phyloP scores from a whole-genome alignment of 2,113 vertebrate genomes.

The Sitta europaea region DNA sequence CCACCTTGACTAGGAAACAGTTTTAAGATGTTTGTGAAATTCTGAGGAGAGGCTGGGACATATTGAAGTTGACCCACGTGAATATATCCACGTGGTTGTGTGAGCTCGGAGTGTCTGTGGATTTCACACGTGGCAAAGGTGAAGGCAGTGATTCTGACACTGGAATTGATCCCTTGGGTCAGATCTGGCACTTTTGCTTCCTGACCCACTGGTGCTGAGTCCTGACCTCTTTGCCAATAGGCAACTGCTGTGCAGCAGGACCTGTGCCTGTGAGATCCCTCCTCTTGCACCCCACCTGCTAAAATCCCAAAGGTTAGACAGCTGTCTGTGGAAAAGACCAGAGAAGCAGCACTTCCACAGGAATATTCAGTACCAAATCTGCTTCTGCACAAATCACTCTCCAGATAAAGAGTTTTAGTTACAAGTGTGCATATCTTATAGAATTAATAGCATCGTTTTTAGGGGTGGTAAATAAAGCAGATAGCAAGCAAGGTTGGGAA shows the following conservation, averaged over 20 bases:
- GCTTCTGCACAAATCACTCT: background rate
- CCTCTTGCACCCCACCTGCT: no score
- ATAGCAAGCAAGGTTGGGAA: background rate
- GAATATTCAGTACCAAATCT: background rate
- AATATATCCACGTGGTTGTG: background rate
- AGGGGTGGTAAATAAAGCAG: background rate
- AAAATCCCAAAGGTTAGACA: background rate
- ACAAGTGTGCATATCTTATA: background rate
- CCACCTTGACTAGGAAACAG: background rate
- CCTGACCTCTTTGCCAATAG: background rate
- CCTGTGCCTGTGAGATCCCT: background rate
- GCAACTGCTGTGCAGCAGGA: accelerated
- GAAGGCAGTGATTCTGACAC: background rate
- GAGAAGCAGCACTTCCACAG: background rate
- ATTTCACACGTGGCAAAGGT: accelerated
- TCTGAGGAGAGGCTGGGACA: background rate
- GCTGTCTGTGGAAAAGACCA: background rate
- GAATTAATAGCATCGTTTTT: background rate
- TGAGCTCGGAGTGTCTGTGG: accelerated
- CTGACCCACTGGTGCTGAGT: background rate
- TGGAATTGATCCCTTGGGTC: background rate
- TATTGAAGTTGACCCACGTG: no score
- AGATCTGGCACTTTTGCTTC: background rate
- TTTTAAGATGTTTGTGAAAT: background rate
- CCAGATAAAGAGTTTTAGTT: background rate